These are phyloP conservation scores for Euura lappo DNA, from an alignment of 1,140 invertebrate genomes.

Conservation along the genomic window DNA sequence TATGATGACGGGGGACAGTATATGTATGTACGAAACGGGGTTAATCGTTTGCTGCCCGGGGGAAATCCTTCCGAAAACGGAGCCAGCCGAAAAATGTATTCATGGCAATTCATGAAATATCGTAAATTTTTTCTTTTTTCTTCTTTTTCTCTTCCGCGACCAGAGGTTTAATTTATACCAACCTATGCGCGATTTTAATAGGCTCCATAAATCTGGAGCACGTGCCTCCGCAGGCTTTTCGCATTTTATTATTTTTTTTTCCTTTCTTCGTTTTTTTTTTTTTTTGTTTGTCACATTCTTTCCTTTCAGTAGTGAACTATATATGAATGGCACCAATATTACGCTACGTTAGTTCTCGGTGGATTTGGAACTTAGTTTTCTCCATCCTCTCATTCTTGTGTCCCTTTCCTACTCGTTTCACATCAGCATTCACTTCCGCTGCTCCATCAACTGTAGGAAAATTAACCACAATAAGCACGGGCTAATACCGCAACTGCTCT, in stretches of 20 bases:
- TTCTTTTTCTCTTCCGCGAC: neutral
- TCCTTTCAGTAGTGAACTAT: neutral
- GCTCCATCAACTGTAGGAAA: too few species aligned
- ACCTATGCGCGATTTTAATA: constrained; percentile 7
- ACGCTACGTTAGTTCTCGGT: too few species aligned
- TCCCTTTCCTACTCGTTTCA: too few species aligned
- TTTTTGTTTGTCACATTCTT: too few species aligned
- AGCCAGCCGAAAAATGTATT: neutral
- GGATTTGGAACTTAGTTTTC: too few species aligned
- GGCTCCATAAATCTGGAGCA: neutral
- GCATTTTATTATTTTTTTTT: neutral
- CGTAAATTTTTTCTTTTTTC: neutral
- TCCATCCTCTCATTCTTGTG: too few species aligned
- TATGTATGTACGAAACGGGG: neutral
- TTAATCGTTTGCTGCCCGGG: neutral
- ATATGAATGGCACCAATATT: too few species aligned
- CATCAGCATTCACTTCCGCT: too few species aligned
- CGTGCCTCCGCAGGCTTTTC: neutral
- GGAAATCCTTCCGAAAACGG: neutral
- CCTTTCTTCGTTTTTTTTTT: neutral
- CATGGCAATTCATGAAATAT: constrained; percentile 5
- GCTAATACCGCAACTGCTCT: too few species aligned
- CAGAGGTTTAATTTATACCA: constrained; percentile 2
- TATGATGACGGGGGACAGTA: too few species aligned
- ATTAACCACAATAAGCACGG: too few species aligned